Evolutionary conservation across 2,888 invertebrate genomes (phyloP).

Genomic region (Baronia brevicornis): DNA sequence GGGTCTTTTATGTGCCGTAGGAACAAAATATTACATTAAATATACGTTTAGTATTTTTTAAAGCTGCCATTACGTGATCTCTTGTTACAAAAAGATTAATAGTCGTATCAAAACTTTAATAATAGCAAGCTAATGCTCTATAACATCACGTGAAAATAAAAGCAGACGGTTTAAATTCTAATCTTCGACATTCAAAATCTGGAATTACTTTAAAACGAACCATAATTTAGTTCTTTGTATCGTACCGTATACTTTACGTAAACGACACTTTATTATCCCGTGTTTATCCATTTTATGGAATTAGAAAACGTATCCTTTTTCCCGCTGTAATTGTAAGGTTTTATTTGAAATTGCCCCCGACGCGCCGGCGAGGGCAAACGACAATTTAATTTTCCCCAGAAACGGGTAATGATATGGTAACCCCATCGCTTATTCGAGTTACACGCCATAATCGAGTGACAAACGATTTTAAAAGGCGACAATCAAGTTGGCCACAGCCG

Average conservation of each 20-base stretch:
- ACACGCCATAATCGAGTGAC: conserved; percentile 67
- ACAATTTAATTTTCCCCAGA: conserved; percentile 61
- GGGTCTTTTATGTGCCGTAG: no score
- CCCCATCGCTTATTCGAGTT: conserved; percentile 55
- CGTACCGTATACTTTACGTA: conserved; percentile 58
- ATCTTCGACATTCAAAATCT: conserved; percentile 9
- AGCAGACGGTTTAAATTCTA: conserved; percentile 29
- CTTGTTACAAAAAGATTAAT: no score
- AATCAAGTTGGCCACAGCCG: conserved; percentile 27
- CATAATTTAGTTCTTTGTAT: conserved; percentile 30
- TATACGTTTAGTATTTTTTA: no score
- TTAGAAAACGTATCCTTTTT: conserved; percentile 56
- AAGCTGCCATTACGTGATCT: no score
- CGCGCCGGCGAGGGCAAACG: conserved; percentile 49
- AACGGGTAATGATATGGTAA: conserved; percentile 59
- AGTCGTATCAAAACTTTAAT: no score
- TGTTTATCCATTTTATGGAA: conserved; percentile 65
- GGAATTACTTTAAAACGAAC: conserved; percentile 6
- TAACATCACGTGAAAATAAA: conserved; percentile 6
- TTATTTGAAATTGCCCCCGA: conserved; percentile 55
- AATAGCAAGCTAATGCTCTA: no score
- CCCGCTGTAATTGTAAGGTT: conserved; percentile 43
- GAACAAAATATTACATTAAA: no score
- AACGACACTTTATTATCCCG: conserved; percentile 71
- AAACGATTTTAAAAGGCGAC: conserved; percentile 62